Evolutionary conservation across 2,888 invertebrate species (phyloP), one percentile per base, ranked within the genome.

Genomic region (Oligia strigilis): DNA sequence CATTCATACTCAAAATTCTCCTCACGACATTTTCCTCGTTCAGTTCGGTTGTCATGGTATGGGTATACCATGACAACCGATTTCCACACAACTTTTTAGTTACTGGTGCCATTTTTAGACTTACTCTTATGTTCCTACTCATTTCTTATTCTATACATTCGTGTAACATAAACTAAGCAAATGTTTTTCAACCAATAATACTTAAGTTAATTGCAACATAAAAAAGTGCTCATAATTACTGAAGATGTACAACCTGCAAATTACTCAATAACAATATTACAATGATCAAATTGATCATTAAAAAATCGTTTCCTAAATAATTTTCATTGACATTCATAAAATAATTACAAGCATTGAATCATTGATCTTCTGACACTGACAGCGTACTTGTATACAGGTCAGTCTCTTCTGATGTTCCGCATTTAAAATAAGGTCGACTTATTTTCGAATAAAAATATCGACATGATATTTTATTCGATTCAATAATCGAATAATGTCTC

Each of bases 401-500:
- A 36, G 36, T 36, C 36, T 36, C 36, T 36, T 36, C 55, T 36
- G 52, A 49, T 62, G 69, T 85, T 85, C 78, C 84, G 80, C 46
- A 65, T 71, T 67, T 55, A 74, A 71, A 75, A 67, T 72, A 29
- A 72, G 64, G 65, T 71, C 71, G 36, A 29, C 55, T 82, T 86
- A 60, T 74, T 72, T 71, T 66, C 9, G 19, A 72, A 85, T 60
- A 58, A 75, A 46, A 71, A 75, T 72, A 66, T 84, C 65, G 36
- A 49, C 36, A 67, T 60, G 9, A 62, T 66, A 66, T 69, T 75
- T 60, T 76, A 74, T 72, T 77, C 67, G 67, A 72, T 62, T 71
- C 40, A 55, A 43, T 79, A 79, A 62, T 83, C 76, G 71, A 52
- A 78, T 76, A 67, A 81, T 64, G 40, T 46, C 73, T 87, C 65